Percentiles rank a stretch among this genome's conserved stretches.
phyloP scores from a whole-genome alignment of 2,888 invertebrate genomes.

The Himalopsyche kuldschensis region DNA sequence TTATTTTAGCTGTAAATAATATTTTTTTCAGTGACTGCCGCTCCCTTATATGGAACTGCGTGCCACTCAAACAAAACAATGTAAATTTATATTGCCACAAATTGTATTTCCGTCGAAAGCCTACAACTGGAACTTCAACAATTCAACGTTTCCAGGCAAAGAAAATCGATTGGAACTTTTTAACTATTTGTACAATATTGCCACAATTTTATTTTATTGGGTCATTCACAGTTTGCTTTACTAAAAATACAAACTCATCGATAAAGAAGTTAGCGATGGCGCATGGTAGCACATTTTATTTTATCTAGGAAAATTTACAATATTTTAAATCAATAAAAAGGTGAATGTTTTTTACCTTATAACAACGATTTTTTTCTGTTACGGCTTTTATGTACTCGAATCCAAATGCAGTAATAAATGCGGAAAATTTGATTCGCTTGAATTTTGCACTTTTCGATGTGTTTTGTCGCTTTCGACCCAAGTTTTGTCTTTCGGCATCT shows the following conservation, averaged over 20 bases:
- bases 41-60: background rate
- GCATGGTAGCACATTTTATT: background rate
- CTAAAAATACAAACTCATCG: background rate
- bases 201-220: background rate
- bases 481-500: too few species aligned
- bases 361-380: too few species aligned
- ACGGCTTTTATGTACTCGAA: too few species aligned
- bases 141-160: background rate
- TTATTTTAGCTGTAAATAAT: too few species aligned
- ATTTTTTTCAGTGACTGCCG: background rate
- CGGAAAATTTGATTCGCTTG: too few species aligned
- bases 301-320: background rate
- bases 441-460: too few species aligned
- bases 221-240: background rate
- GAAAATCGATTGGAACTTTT: background rate
- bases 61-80: background rate
- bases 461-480: too few species aligned
- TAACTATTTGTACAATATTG: background rate
- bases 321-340: background rate
- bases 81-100: background rate
- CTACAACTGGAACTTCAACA: background rate
- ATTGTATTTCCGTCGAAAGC: background rate
- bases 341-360: too few species aligned
- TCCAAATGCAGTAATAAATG: too few species aligned
- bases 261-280: background rate